A percentile compares a stretch with the other conserved stretches of the same genome.
Conservation (phyloP, 2,797 vertebrate genomes). For the Phrynocephalus vlangalii region DNA sequence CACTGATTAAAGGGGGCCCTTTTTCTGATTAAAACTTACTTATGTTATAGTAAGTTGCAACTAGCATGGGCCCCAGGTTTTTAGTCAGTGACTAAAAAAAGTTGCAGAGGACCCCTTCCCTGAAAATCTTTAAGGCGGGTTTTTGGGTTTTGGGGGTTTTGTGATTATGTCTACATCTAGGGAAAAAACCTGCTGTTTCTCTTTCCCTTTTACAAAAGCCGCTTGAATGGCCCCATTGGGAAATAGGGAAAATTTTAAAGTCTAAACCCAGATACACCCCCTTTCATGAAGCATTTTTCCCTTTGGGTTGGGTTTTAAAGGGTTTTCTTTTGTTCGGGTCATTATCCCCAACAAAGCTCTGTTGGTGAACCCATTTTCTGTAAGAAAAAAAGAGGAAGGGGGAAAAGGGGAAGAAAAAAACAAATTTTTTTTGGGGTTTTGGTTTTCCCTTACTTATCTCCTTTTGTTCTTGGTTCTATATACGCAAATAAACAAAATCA, state of each 20-base stretch:
- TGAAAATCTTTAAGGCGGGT: too few relatives aligned
- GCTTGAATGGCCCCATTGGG: not conserved
- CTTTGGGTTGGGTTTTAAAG: constrained; percentile 98
- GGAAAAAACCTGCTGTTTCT: not conserved
- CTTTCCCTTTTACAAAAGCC: not conserved
- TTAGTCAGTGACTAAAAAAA: not conserved
- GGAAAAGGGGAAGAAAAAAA: constrained; percentile 46
- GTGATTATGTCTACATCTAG: too few relatives aligned
- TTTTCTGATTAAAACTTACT: too few relatives aligned
- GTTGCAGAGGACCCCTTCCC: too few relatives aligned
- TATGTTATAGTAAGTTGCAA: too few relatives aligned
- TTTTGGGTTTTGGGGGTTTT: too few relatives aligned
- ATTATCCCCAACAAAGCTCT: constrained; percentile 96
- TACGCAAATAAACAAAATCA: too few relatives aligned
- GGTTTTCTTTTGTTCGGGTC: constrained; percentile 96
- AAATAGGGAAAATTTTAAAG: not conserved
- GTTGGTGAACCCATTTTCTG: constrained; percentile 94
- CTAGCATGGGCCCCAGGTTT: too few relatives aligned
- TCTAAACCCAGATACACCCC: not conserved
- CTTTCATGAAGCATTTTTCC: constrained; percentile 74
- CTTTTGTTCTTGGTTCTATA: not conserved
- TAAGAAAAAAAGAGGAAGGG: constrained; percentile 52
- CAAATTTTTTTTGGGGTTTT: not conserved
- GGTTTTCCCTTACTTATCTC: not conserved
- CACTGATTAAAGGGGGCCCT: too few relatives aligned